Conservation (phyloP, 1,140 invertebrate genomes). For the Potamilus streckersoni region DNA sequence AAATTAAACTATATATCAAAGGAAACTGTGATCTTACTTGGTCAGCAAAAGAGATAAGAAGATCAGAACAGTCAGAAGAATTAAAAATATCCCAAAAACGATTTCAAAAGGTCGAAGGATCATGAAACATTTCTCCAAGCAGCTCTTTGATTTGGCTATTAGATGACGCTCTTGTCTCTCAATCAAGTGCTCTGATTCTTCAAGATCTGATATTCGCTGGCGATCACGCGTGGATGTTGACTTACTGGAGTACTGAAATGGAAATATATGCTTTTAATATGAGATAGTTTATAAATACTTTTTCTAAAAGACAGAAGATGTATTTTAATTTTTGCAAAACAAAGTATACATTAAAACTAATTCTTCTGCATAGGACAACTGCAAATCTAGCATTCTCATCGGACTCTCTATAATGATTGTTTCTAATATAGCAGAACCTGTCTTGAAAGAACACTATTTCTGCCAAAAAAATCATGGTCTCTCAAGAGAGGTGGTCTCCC, state of each 20-base stretch:
- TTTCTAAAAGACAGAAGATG: not conserved
- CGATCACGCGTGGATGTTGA: constrained; percentile 46
- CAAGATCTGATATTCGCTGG: constrained; percentile 50
- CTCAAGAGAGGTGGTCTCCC: no score
- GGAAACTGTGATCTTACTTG: constrained; percentile 58
- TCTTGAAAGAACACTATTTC: no score
- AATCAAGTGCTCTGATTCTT: constrained; percentile 63
- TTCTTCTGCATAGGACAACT: no score
- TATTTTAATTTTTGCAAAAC: not conserved
- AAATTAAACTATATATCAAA: not conserved
- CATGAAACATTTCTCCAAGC: constrained; percentile 54
- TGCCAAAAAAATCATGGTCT: no score
- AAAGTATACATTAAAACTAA: no score
- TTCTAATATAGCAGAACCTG: no score
- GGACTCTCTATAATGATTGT: no score
- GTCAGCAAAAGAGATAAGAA: constrained; percentile 69
- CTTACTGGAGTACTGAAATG: constrained; percentile 27
- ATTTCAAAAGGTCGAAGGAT: constrained; percentile 67
- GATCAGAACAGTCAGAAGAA: constrained; percentile 63
- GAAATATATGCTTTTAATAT: constrained; percentile 2
- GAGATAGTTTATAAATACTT: not conserved
- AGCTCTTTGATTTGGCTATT: constrained; percentile 46
- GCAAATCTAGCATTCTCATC: no score
- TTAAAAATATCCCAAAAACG: constrained; percentile 62
- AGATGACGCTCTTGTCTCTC: constrained; percentile 58